phyloP scores from a whole-genome alignment of 2,888 invertebrate species.

The Neocrepidodera transversa region DNA sequence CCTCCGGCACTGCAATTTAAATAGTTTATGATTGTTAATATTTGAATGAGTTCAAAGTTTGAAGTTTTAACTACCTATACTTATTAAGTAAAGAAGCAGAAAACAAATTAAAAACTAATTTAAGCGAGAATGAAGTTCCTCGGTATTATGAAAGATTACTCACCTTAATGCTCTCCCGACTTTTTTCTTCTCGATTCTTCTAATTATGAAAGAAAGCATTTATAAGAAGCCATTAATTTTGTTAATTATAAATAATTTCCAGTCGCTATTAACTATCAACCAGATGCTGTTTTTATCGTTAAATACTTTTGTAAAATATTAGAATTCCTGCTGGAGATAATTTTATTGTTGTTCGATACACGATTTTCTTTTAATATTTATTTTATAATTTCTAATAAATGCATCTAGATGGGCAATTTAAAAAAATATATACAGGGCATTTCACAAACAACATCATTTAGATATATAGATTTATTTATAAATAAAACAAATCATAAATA shows the following conservation, averaged over 20 bases:
- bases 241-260: conserved; percentile 12
- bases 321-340: too few species aligned
- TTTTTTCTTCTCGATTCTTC: conserved; percentile 9
- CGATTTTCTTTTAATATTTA: too few species aligned
- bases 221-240: conserved; percentile 25
- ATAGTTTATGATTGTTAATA: too few species aligned
- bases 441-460: too few species aligned
- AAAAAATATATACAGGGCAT: too few species aligned
- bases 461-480: too few species aligned
- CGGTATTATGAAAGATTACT: conserved; percentile 5
- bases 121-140: conserved; percentile 3
- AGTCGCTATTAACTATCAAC: neutral
- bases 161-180: conserved; percentile 5
- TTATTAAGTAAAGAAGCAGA: conserved; percentile 11
- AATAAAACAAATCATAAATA: too few species aligned
- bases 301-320: too few species aligned
- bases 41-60: neutral
- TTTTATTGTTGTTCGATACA: too few species aligned
- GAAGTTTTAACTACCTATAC: neutral
- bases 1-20: neutral
- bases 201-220: conserved; percentile 12
- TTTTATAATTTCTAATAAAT: too few species aligned
- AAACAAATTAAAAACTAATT: conserved; percentile 24
- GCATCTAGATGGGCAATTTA: too few species aligned
- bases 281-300: neutral